Percentiles rank a stretch among this genome's conserved stretches.
Conservation (phyloP, 2,113 vertebrate species). For the Rhagologus leucostigma region DNA sequence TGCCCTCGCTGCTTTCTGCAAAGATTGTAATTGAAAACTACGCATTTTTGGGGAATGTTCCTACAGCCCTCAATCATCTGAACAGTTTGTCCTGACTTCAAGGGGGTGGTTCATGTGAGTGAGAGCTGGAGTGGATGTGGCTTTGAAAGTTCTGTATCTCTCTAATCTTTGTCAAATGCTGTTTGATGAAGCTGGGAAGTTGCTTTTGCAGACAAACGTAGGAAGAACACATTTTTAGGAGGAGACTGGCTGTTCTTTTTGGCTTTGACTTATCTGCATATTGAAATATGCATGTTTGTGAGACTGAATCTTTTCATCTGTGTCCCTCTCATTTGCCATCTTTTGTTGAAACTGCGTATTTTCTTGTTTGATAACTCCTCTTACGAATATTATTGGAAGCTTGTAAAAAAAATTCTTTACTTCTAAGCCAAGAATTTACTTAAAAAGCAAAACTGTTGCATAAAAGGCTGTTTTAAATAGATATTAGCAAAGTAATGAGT, state of each 20-base stretch:
- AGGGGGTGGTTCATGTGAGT: background rate
- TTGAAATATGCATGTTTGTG: background rate
- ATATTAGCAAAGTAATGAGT: background rate
- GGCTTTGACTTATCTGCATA: conserved; percentile 8
- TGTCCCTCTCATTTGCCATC: background rate
- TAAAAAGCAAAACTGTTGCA: background rate
- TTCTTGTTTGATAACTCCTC: background rate
- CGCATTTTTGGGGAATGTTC: background rate
- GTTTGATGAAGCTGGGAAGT: conserved; percentile 18
- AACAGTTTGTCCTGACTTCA: background rate
- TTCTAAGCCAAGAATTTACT: conserved; percentile 35
- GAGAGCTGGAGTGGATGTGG: background rate
- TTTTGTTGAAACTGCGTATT: conserved; percentile 4
- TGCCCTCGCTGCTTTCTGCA: background rate
- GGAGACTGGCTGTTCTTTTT: background rate
- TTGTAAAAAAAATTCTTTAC: background rate
- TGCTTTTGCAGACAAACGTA: background rate
- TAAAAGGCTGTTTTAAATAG: conserved; percentile 36
- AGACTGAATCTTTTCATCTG: conserved; percentile 3
- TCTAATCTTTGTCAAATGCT: background rate
- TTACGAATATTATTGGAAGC: background rate
- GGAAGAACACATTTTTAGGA: background rate
- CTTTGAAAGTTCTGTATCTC: background rate
- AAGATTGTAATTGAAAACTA: background rate
- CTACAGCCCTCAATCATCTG: background rate